Evolutionary conservation across 2,797 vertebrate species (phyloP), one percentile per base, ranked within the genome.

Genomic region (Chromis chromis): DNA sequence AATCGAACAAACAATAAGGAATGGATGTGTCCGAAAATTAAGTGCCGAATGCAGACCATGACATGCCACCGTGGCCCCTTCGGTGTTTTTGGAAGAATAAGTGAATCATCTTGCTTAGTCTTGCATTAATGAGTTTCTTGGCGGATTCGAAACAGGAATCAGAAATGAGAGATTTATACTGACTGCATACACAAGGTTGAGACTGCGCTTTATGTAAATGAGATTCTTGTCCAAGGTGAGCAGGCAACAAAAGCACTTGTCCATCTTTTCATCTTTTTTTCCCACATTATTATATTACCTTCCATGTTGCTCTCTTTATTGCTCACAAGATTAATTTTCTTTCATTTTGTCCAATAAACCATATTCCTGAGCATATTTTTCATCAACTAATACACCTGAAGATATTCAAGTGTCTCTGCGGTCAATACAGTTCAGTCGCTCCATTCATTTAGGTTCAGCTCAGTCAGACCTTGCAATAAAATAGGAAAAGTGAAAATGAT

Each of bases 1-100:
- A 52, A 78, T 82, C 9, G 60, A 84, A 67, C 65, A 21, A 9
- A 21, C 69, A 48, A 36, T 55, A 64, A 65, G 65, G 53, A 59
- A 10, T 0, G 12, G 17, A 57, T 4, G 24, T 40, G 66, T 68
- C 71, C 56, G 59, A 10, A 44, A 74, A 73, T 83, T 56, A 72
- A 69, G 40, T 62, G 63, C 17, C 50, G 39, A 68, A 16, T 33
- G 39, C 64, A 46, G 44, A 46, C 27, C 13, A 16, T 52, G 59
- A 58, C 44, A 2, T 3, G 17, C 3, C 25, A 4, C 25, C 4
- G 25, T 25, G 25, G 25, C 25, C 25, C 4, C 25, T 25, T 25
- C 25, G 2, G 25, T 4, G 25, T 25, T 25, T 25, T 2, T 25
- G 25, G 25, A 19, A 4, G 19, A 42, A 28, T 21, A 21, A 6